A percentile compares a stretch with the other conserved stretches of the same genome.
These are phyloP conservation scores for Pteropus alecto DNA, from an alignment of 2,113 vertebrate genomes.

Conservation along the genomic window DNA sequence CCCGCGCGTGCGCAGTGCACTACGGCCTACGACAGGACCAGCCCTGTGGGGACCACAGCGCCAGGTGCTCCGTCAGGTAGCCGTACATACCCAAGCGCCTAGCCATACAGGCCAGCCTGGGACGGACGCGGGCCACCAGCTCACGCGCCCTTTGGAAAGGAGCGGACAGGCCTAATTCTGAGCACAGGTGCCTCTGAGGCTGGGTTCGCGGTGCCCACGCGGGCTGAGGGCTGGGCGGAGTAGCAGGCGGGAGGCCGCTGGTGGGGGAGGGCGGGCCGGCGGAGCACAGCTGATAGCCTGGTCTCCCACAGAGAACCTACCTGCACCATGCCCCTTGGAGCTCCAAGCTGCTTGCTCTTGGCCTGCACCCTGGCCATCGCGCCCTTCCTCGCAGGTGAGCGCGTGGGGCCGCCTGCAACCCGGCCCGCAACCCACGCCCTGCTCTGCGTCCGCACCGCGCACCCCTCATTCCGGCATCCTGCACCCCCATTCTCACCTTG, in stretches of 20 bases:
- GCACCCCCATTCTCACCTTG: not conserved
- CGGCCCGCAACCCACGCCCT: no score
- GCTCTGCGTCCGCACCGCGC: not conserved
- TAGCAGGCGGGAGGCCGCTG: not conserved
- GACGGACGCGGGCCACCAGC: not conserved
- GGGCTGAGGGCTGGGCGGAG: not conserved
- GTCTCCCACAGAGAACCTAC: not conserved
- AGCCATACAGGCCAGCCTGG: no score
- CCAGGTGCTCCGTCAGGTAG: not conserved
- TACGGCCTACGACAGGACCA: not conserved
- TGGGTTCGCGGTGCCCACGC: not conserved
- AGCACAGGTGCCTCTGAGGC: not conserved
- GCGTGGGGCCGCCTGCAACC: not conserved
- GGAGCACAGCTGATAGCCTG: not conserved
- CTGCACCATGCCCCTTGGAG: not conserved
- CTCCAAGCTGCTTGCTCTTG: not conserved
- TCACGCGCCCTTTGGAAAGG: not conserved
- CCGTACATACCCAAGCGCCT: no score
- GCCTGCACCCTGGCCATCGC: not conserved
- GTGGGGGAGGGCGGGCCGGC: not conserved
- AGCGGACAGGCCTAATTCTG: no score
- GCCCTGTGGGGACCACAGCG: not conserved
- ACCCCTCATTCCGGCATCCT: not conserved
- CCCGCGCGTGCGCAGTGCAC: not conserved
- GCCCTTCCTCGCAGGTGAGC: not conserved